A percentile compares a stretch with the other conserved stretches of the same genome.
Evolutionary conservation across 1,140 invertebrate genomes (phyloP).

Genomic region (Nebria ingens): DNA sequence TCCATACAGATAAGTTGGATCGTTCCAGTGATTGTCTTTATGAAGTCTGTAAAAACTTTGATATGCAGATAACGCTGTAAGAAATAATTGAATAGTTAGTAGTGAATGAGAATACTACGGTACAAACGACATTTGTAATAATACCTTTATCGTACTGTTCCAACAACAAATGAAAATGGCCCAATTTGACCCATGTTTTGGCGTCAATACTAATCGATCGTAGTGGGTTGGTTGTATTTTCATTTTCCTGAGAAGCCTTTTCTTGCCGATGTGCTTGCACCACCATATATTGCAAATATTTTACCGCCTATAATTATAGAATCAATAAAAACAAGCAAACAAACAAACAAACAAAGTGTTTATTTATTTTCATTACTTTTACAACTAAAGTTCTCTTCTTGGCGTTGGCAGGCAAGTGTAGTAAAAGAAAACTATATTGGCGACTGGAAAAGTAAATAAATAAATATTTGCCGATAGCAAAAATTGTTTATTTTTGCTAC

Average conservation of each 20-base stretch:
- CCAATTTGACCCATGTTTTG: slow-evolving; percentile 85
- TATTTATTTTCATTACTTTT: slow-evolving; percentile 48
- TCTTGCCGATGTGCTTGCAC: slow-evolving; percentile 60
- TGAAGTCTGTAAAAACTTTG: slow-evolving; percentile 79
- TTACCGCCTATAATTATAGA: slow-evolving; percentile 46
- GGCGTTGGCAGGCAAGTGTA: slow-evolving; percentile 62
- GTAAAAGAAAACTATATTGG: slow-evolving; percentile 74
- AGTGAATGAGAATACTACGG: slow-evolving; percentile 8
- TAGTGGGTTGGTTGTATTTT: slow-evolving; percentile 25
- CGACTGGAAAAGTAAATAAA: slow-evolving; percentile 49
- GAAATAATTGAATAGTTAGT: slow-evolving; percentile 14
- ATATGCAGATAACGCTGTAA: slow-evolving; percentile 85
- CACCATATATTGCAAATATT: slow-evolving; percentile 74
- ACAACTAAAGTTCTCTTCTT: slow-evolving; percentile 67
- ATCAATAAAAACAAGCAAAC: too few relatives aligned
- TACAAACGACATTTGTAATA: slow-evolving; percentile 12
- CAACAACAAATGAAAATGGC: slow-evolving; percentile 84
- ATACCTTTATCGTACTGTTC: slow-evolving; percentile 86
- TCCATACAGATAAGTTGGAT: slow-evolving; percentile 85
- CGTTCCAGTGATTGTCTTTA: slow-evolving; percentile 74
- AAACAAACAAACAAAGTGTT: neutral
- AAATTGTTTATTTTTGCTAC: too few relatives aligned
- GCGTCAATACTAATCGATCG: slow-evolving; percentile 64
- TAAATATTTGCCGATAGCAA: too few relatives aligned
- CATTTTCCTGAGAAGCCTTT: slow-evolving; percentile 40